Evolutionary conservation across 2,113 vertebrate genomes (phyloP), one percentile per base, ranked within the genome.

Genomic region (Charadrius vociferus): DNA sequence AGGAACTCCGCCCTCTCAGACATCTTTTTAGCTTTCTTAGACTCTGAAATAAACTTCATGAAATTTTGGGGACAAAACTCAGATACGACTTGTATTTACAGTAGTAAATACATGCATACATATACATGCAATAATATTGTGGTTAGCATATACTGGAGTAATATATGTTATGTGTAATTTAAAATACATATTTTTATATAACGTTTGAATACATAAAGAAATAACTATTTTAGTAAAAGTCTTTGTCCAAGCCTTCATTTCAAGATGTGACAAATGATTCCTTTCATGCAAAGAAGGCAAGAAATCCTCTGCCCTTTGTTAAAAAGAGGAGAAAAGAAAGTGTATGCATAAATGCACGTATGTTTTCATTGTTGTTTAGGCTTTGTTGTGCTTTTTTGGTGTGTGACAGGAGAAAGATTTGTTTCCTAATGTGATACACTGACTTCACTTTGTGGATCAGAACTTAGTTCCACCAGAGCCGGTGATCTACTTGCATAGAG

Each of bases 271-370:
- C 23, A 62, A 59, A 62, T 53, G 6, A 45, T 50, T 61, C 19
- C 15, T 32, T 82, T 63, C n/a, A 18, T 81, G 50, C 58, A 58
- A 83, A 59, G 50, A 34, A 29, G 34, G 43, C 27, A 65, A 26
- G 30, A 68, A 70, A 37, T 58, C 16, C 23, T 62, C 22, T 67
- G 14, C 32, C 30, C 23, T 17, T 58, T 61, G 36, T 47, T 53
- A 29, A 70, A 43, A 68, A 43, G 41, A 22, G 47, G 12, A 15
- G 19, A 36, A n/a, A 50, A 17, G 7, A 12, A 49, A 41, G 10
- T 27, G 5, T 65, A 14, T 6, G 0, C 49, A 16, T 41, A 27
- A 34, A n/a, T 7, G 50, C 24, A 9, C 3, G 3, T 41, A 26
- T 3, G 24, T 18, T 23, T 39, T 45, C 5, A 7, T 3, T n/a